Percentiles rank a stretch among this genome's conserved stretches.
Evolutionary conservation across 2,113 vertebrate species (phyloP).

Genomic region (Petroica traversi): DNA sequence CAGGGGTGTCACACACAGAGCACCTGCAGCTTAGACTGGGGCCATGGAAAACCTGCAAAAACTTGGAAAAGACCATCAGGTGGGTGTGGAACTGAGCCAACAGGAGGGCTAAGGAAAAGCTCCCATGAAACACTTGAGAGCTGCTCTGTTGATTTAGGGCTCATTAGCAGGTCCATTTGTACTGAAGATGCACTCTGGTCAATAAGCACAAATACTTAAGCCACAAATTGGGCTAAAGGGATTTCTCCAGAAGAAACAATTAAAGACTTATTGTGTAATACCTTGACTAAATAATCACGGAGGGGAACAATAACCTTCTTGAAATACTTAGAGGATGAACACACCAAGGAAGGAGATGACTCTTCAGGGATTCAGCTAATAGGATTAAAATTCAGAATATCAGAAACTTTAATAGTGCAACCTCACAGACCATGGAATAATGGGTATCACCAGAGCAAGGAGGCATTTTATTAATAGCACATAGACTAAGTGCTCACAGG

Average conservation of each 20-base stretch:
- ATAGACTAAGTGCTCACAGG: neutral
- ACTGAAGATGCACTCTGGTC: conserved; percentile 28
- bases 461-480: neutral
- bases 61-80: neutral
- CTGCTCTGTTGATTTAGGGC: neutral
- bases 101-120: neutral
- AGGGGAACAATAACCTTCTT: neutral
- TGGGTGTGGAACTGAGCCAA: neutral
- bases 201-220: conserved; percentile 46
- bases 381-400: conserved; percentile 25
- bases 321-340: neutral
- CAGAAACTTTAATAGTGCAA: neutral
- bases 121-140: neutral
- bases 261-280: conserved; percentile 35
- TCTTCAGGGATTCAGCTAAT: conserved; percentile 17
- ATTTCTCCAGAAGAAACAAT: conserved; percentile 56
- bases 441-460: neutral
- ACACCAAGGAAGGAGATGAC: neutral
- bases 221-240: conserved; percentile 40
- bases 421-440: neutral
- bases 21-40: neutral
- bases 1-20: neutral
- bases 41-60: neutral
- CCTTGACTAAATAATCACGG: conserved; percentile 30
- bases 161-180: neutral